Evolutionary conservation across 2,797 vertebrate genomes (phyloP).

Genomic region (Lemur catta): DNA sequence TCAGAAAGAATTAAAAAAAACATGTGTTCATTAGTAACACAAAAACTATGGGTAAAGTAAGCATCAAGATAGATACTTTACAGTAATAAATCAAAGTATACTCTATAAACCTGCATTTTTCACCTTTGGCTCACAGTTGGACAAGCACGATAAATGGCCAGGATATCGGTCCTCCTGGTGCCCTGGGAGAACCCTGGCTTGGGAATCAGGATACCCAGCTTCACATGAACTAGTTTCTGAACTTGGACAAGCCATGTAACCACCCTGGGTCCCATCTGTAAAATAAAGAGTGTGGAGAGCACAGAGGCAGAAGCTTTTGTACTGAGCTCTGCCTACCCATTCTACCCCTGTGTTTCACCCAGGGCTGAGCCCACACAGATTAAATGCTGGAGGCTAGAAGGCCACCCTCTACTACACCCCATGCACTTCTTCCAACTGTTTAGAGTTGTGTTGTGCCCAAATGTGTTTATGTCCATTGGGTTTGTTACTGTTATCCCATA

Average conservation of each 20-base stretch:
- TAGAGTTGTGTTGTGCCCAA: not conserved
- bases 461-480: not conserved
- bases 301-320: not conserved
- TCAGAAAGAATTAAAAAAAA: constrained; percentile 34
- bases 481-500: not conserved
- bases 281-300: not conserved
- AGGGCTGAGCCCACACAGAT: not conserved
- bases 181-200: not conserved
- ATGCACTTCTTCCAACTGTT: not conserved
- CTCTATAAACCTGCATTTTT: not conserved
- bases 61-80: not conserved
- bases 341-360: not conserved
- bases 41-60: constrained; percentile 25
- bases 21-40: not conserved
- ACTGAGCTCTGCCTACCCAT: not conserved
- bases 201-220: not conserved
- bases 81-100: constrained; percentile 28
- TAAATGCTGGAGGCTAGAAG: not conserved
- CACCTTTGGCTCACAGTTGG: not conserved
- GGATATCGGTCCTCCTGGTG: not conserved
- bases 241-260: not conserved
- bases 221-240: not conserved
- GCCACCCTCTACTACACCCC: not conserved
- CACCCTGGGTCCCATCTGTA: not conserved
- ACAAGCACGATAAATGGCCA: not conserved